phyloP scores from a whole-genome alignment of 2,797 vertebrate species.

The Poecilia velifera region DNA sequence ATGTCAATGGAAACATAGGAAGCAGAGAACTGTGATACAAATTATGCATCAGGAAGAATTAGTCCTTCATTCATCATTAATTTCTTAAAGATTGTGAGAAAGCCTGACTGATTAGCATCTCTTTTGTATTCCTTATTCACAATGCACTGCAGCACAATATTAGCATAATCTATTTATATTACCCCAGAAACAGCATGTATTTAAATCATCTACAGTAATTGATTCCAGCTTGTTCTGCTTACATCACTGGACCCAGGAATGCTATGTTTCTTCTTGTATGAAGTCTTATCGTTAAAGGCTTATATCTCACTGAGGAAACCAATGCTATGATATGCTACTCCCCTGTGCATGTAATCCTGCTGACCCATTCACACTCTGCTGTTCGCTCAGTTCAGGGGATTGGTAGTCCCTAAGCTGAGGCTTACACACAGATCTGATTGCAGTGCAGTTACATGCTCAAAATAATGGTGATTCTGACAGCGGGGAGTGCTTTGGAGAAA shows the following conservation, averaged over 20 bases:
- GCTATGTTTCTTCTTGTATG: conserved; percentile 46
- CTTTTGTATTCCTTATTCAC: conserved; percentile 35
- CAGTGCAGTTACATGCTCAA: conserved; percentile 47
- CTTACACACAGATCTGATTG: conserved; percentile 69
- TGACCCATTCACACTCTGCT: conserved; percentile 73
- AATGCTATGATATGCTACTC: conserved; percentile 55
- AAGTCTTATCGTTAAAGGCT: conserved; percentile 47
- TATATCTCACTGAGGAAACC: conserved; percentile 48
- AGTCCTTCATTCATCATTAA: conserved; percentile 24
- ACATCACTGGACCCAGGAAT: conserved; percentile 34
- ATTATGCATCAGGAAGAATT: conserved; percentile 19
- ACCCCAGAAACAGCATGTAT: conserved; percentile 32
- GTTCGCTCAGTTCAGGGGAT: conserved; percentile 62
- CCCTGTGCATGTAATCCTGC: conserved; percentile 73
- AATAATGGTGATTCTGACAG: conserved; percentile 33
- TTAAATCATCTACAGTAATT: conserved; percentile 45
- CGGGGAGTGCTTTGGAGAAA: conserved; percentile 12
- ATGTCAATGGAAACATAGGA: neutral
- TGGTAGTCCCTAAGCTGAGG: conserved; percentile 62
- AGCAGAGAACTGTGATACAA: conserved; percentile 14
- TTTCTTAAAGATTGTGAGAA: conserved; percentile 14
- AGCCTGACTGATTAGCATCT: conserved; percentile 19
- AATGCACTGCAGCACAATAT: conserved; percentile 30
- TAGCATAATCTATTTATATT: conserved; percentile 22
- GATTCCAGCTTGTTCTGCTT: conserved; percentile 29